Base-by-base conservation (phyloP, 2,888 invertebrate species). In the Parnassius apollo region DNA sequence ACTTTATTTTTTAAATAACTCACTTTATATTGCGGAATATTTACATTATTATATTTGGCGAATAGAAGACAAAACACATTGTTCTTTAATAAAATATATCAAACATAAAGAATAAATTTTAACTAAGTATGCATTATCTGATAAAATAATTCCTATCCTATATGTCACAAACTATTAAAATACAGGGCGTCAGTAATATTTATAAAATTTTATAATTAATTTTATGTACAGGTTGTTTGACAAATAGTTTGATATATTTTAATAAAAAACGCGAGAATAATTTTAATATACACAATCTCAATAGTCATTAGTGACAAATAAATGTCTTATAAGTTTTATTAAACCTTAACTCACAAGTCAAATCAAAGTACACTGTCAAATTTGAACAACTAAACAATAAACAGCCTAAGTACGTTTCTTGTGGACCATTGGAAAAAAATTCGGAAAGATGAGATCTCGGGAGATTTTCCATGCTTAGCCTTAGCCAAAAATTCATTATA, bases 1-100 rank as follows among this genome's bases (percentile, higher is more conserved):
- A 85, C 85, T 82, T 55, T 83, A 7, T 78, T 81, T 79, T 83
- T 85, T 84, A 86, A 69, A 73, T 82, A 78, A 70, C 76, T 70
- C 74, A 73, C 73, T 70, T 67, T 65, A 69, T 75, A 71, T 72
- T 77, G 74, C 75, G 74, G 75, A 72, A 77, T 88, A 88, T 89
- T 85, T 88, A 89, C 88, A 88, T 75, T 73, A 78, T 82, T 85
- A 80, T 78, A 71, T 75, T 67, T 71, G 67, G 50, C 58, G 52
- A 58, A 48, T 57, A 61, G 46, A 59, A 59, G 55, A 58, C 52
- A 64, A 62, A 52, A 64, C 46, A 42, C 45, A 44, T 51, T 25
- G 7, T 52, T 57, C 48, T 54, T 59, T 65, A 49, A 54, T 51
- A 50, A 54, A 62, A 62, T 49, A 54, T 45, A 63, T 62, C 54